Evolutionary conservation across 2,888 invertebrate species (phyloP), one percentile per base, ranked within the genome.

Genomic region (Exocentrus adspersus): DNA sequence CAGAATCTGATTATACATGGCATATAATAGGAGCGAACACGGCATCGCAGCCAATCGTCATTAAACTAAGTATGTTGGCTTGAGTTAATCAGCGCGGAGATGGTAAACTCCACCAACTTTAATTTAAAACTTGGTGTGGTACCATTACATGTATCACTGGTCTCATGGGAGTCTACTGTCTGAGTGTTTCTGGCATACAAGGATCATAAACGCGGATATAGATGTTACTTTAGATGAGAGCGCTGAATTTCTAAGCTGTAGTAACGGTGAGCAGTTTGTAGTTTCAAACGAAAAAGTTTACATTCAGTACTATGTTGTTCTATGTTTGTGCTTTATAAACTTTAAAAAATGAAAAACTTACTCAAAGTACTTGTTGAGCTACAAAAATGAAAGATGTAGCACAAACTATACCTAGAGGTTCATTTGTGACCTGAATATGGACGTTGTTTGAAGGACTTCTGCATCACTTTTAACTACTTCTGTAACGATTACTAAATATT

Each of bases 1-100:
- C 46, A 46, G 52, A 61, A 61, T 52, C 57, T 58, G 68, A 67
- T 66, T 69, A 62, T 63, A 61, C 64, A 60, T 68, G 59, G 62
- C 64, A 54, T n/a, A n/a, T 64, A 65, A 62, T 58, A 61, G 58
- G 42, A 69, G 66, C 53, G 61, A 64, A 65, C 63, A 63, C 61
- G 64, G 60, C 64, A 61, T 60, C 60, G 64, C 64, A 66, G 67
- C 69, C 69, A 69, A 71, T 71, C 71, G 68, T 69, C 69, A 65
- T 71, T 71, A 69, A 62, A 62, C 60, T 58, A 67, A 65, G 63
- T 66, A 65, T 59, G 60, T 59, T 9, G 48, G 46, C 42, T 52
- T 21, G 59, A 63, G 58, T 58, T 58, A 63, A 63, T 63, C 58
- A 58, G 58, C 41, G 41, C 48, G 61, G 42, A 56, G 61, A 62